Evolutionary conservation across 2,888 invertebrate genomes (phyloP).

Genomic region (Cartodere bifasciata): DNA sequence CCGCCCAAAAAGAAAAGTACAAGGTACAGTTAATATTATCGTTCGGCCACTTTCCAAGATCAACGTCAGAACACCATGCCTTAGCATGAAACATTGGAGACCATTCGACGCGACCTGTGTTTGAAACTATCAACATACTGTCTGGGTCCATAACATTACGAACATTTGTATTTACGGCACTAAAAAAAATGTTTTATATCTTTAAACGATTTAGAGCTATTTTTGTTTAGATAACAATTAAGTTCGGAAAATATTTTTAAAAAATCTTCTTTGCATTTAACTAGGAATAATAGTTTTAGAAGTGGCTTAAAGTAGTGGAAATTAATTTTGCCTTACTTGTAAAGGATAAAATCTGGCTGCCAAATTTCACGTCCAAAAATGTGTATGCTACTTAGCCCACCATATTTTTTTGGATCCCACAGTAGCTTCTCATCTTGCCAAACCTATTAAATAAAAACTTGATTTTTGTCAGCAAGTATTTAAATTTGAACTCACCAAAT

Average conservation of each 20-base stretch:
- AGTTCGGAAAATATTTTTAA: too few relatives aligned
- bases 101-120: constrained; percentile 30
- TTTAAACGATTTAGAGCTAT: too few relatives aligned
- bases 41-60: constrained; percentile 33
- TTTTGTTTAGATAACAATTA: too few relatives aligned
- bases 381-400: constrained; percentile 37
- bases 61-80: constrained; percentile 28
- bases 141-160: constrained; percentile 24
- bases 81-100: constrained; percentile 24
- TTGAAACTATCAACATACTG: constrained; percentile 23
- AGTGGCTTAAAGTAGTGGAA: neutral
- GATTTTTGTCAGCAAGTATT: too few relatives aligned
- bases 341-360: constrained; percentile 42
- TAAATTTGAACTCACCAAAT: constrained; percentile 30
- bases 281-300: neutral
- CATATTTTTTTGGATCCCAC: constrained; percentile 47
- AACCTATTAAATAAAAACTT: constrained; percentile 36
- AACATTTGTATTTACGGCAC: constrained; percentile 25
- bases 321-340: constrained; percentile 25
- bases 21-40: constrained; percentile 32
- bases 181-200: constrained; percentile 17
- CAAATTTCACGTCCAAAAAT: constrained; percentile 45
- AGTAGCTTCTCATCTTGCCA: constrained; percentile 50
- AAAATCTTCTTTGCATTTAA: too few relatives aligned
- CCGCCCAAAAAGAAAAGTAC: constrained; percentile 29